These are phyloP conservation scores for Belonocnema kinseyi DNA, from an alignment of 1,140 invertebrate species.

Conservation along the genomic window DNA sequence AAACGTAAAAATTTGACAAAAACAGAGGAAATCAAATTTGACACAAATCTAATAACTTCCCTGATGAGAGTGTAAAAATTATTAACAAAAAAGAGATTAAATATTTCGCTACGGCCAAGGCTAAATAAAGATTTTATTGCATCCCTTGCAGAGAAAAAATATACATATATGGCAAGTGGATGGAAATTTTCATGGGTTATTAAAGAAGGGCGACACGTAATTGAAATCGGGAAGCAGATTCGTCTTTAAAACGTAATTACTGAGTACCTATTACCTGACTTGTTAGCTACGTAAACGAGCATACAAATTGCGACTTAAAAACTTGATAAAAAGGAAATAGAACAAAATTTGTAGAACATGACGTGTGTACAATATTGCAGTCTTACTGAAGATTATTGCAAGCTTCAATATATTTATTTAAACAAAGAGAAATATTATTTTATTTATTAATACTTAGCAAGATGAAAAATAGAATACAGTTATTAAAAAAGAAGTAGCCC, in stretches of 20 bases:
- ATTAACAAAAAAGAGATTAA: no score
- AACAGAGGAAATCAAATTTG: no score
- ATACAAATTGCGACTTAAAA: neutral
- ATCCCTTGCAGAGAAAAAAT: neutral
- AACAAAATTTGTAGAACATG: neutral
- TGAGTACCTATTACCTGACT: neutral
- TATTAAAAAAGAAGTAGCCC: no score
- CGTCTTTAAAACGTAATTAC: slow-evolving; percentile 22
- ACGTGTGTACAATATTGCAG: no score
- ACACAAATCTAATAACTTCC: no score
- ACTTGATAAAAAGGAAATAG: neutral
- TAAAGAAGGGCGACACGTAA: slow-evolving; percentile 4
- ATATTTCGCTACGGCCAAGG: neutral
- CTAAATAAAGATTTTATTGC: neutral
- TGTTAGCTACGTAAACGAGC: neutral
- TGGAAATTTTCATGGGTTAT: slow-evolving; percentile 3
- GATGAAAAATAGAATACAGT: no score
- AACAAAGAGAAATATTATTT: no score
- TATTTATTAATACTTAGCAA: no score
- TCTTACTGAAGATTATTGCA: no score
- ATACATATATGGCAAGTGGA: neutral
- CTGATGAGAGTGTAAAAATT: no score
- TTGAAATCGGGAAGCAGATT: slow-evolving; percentile 14
- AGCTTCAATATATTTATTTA: no score
- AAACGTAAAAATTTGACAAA: no score